These are phyloP conservation scores for Lindbergichthys nudifrons DNA, from an alignment of 2,797 vertebrate species.

Conservation along the genomic window DNA sequence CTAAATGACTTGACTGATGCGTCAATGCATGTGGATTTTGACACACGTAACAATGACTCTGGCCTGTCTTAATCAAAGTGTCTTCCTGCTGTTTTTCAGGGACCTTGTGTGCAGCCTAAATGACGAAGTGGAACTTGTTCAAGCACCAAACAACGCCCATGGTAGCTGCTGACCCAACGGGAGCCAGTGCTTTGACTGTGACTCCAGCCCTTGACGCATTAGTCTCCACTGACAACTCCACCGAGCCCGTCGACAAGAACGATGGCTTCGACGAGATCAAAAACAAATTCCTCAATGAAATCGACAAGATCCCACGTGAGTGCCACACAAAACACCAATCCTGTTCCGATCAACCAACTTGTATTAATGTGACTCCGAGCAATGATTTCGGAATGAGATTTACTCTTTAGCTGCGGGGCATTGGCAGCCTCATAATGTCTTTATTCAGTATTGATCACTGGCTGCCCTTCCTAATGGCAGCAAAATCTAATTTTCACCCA, in stretches of 20 bases:
- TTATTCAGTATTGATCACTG: constrained; percentile 79
- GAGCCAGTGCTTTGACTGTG: constrained; percentile 75
- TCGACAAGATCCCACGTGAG: constrained; percentile 96
- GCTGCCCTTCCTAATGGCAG: constrained; percentile 71
- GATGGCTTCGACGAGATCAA: constrained; percentile 91
- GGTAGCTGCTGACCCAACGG: constrained; percentile 82
- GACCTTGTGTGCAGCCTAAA: constrained; percentile 79
- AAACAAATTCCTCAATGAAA: constrained; percentile 95
- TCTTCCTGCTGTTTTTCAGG: constrained; percentile 57
- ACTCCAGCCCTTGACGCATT: constrained; percentile 78
- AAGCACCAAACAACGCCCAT: constrained; percentile 82
- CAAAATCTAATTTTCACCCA: constrained; percentile 76
- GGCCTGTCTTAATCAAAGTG: neutral
- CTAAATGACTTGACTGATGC: constrained; percentile 1
- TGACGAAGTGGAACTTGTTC: constrained; percentile 83
- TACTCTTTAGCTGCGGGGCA: constrained; percentile 64
- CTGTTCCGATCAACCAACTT: constrained; percentile 40
- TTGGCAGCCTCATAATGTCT: constrained; percentile 71
- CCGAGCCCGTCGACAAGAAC: constrained; percentile 87
- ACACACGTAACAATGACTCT: neutral
- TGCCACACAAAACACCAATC: constrained; percentile 49
- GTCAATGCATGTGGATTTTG: neutral
- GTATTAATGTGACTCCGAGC: constrained; percentile 56
- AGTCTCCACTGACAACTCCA: constrained; percentile 87
- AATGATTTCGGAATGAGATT: constrained; percentile 77